A percentile compares a stretch with the other conserved stretches of the same genome.
phyloP scores from a whole-genome alignment of 1,140 invertebrate genomes.

The Heliconius melpomene region DNA sequence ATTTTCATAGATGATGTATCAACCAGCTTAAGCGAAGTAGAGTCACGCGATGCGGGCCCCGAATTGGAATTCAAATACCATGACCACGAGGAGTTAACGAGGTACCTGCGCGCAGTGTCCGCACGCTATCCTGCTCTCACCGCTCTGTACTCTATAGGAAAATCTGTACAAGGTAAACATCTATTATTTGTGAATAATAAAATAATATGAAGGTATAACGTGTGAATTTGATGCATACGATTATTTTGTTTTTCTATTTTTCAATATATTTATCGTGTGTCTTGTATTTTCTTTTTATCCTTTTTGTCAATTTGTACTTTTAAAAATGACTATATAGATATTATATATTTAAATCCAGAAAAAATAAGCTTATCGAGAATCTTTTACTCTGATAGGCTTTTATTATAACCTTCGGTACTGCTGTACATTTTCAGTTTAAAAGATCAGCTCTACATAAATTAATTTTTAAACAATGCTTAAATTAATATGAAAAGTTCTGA shows the following conservation, averaged over 20 bases:
- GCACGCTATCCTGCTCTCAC: slow-evolving; percentile 91
- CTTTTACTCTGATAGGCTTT: neutral
- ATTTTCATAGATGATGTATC: slow-evolving; percentile 42
- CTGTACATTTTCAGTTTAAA: no score
- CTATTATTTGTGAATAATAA: neutral
- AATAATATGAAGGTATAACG: neutral
- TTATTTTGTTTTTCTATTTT: neutral
- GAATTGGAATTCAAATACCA: slow-evolving; percentile 92
- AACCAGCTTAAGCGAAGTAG: slow-evolving; percentile 54
- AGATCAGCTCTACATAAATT: no score
- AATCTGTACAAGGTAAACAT: slow-evolving; percentile 91
- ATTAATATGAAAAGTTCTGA: neutral
- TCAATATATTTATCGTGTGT: neutral
- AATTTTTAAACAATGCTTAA: neutral
- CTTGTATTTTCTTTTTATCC: neutral
- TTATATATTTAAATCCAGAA: neutral
- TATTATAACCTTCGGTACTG: no score
- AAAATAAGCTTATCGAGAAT: neutral
- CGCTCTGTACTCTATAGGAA: slow-evolving; percentile 95
- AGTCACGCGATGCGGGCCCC: slow-evolving; percentile 59
- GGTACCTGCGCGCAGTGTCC: slow-evolving; percentile 89
- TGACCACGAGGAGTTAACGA: slow-evolving; percentile 92
- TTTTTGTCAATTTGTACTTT: neutral
- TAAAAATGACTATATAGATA: neutral
- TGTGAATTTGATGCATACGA: neutral